Evolutionary conservation across 2,797 vertebrate genomes (phyloP).

Genomic region (Sebastes aleutianus): DNA sequence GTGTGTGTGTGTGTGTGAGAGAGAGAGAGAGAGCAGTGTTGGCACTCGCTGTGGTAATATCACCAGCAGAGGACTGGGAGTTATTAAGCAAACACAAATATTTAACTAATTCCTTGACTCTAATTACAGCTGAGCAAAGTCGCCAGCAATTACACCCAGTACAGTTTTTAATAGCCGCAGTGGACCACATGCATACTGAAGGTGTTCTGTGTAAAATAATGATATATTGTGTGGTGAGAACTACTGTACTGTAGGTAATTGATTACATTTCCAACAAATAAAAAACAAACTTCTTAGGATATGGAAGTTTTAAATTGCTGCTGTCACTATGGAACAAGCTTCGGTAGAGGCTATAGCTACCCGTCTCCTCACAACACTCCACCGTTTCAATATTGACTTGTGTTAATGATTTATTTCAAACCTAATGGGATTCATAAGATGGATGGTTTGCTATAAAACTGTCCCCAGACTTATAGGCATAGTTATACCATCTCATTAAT

Average conservation of each 20-base stretch:
- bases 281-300: background rate
- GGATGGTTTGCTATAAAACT: slow-evolving; percentile 1
- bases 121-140: slow-evolving; percentile 3
- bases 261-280: background rate
- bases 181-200: background rate
- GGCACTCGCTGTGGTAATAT: slow-evolving; percentile 20
- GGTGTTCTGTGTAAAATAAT: background rate
- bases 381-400: background rate
- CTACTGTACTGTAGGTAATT: background rate
- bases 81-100: slow-evolving; percentile 6
- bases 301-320: background rate
- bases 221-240: background rate
- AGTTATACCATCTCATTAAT: slow-evolving; percentile 1
- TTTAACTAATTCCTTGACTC: background rate
- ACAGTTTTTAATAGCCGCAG: background rate
- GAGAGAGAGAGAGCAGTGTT: background rate
- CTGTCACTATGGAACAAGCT: background rate
- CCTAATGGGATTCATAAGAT: slow-evolving; percentile 26
- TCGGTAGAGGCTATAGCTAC: background rate
- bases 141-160: background rate
- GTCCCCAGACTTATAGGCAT: background rate
- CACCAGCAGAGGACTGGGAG: background rate
- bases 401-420: slow-evolving; percentile 10
- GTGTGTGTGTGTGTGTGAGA: too few species aligned
- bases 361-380: background rate